Evolutionary conservation across 2,113 vertebrate genomes (phyloP).

Genomic region (Dromas ardeola): DNA sequence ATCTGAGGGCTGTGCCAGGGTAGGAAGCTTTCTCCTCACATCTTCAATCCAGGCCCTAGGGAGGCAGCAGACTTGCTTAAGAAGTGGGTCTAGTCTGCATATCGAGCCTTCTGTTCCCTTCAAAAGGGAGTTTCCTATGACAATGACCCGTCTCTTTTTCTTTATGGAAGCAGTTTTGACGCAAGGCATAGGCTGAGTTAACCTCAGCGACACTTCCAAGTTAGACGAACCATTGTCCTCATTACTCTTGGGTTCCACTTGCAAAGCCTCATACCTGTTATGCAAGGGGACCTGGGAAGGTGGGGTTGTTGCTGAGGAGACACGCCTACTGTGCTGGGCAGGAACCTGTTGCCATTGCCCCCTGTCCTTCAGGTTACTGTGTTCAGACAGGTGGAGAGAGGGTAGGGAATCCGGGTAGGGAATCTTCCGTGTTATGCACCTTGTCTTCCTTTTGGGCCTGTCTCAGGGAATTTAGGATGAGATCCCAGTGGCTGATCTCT

Average conservation of each 20-base stretch:
- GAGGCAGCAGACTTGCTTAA: background rate
- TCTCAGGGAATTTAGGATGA: background rate
- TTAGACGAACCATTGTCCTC: background rate
- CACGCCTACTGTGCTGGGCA: background rate
- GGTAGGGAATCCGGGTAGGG: too few relatives aligned
- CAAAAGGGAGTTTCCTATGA: background rate
- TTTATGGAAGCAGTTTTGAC: background rate
- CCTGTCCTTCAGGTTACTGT: background rate
- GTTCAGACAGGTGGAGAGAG: background rate
- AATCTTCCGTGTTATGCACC: too few relatives aligned
- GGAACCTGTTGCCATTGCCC: background rate
- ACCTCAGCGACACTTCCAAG: background rate
- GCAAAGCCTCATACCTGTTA: background rate
- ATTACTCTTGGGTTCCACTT: background rate
- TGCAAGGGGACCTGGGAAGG: background rate
- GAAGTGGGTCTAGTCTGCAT: background rate
- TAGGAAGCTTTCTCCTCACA: background rate
- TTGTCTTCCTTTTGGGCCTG: background rate
- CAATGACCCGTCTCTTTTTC: background rate
- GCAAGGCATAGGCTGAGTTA: background rate
- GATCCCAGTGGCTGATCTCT: background rate
- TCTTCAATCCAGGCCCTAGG: background rate
- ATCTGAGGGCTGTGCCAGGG: too few relatives aligned
- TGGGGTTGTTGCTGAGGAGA: background rate
- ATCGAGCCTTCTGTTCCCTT: background rate